These are phyloP conservation scores for Nannoperca australis DNA, from an alignment of 2,797 vertebrate genomes.

Conservation along the genomic window DNA sequence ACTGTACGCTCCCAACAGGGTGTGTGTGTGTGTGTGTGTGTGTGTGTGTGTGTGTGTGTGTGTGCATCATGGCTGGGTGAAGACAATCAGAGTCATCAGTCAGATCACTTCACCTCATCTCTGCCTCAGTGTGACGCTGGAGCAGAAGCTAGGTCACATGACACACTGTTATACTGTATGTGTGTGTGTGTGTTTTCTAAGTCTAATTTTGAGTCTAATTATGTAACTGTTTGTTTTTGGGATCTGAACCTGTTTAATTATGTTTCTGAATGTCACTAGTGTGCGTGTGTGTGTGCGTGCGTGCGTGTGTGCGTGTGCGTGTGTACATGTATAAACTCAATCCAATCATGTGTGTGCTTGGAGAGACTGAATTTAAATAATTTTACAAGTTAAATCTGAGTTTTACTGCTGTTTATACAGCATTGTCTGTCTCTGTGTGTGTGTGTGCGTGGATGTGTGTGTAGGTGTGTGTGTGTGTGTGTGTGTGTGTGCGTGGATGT, in stretches of 20 bases:
- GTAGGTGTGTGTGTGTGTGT: neutral
- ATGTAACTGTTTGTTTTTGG: slow-evolving; percentile 18
- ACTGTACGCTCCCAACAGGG: neutral
- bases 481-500: slow-evolving; percentile 15
- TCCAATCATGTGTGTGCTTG: slow-evolving; percentile 33
- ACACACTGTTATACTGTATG: neutral
- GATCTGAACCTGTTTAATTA: slow-evolving; percentile 31
- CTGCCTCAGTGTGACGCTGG: slow-evolving; percentile 25
- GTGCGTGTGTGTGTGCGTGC: slow-evolving; percentile 13
- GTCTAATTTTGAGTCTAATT: slow-evolving; percentile 23
- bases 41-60: slow-evolving; percentile 6
- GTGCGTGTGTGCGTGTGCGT: slow-evolving; percentile 8
- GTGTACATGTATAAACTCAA: neutral
- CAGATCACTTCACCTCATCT: slow-evolving; percentile 40
- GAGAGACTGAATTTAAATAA: slow-evolving; percentile 51
- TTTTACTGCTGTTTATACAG: slow-evolving; percentile 21
- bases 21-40: slow-evolving; percentile 14
- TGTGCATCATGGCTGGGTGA: slow-evolving; percentile 11
- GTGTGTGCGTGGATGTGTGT: neutral
- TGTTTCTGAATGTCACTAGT: slow-evolving; percentile 27
- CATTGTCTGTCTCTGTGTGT: slow-evolving; percentile 1
- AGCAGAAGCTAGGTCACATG: slow-evolving; percentile 19
- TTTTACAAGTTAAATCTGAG: slow-evolving; percentile 59
- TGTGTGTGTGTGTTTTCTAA: neutral
- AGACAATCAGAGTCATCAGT: slow-evolving; percentile 52